phyloP scores from a whole-genome alignment of 2,888 invertebrate species.

The Lasioglossum morio region DNA sequence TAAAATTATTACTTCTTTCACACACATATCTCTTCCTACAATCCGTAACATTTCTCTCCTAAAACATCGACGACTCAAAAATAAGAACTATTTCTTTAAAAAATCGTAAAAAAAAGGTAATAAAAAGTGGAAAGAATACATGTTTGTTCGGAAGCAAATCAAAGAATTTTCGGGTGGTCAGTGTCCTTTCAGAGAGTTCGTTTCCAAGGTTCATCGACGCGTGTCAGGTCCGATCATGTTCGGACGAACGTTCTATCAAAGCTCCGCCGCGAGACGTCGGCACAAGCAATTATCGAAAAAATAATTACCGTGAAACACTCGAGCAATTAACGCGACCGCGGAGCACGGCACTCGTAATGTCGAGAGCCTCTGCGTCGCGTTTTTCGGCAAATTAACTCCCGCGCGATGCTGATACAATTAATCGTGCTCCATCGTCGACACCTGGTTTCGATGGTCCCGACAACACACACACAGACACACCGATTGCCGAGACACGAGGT shows the following conservation, averaged over 20 bases:
- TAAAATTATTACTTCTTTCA: too few relatives aligned
- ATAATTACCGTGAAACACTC: conserved; percentile 9
- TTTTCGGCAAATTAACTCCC: conserved; percentile 11
- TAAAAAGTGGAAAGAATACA: neutral
- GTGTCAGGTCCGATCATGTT: neutral
- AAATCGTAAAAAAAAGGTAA: neutral
- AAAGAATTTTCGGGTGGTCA: neutral
- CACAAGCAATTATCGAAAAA: conserved; percentile 4
- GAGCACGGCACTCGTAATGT: conserved; percentile 8
- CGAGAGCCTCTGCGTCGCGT: conserved; percentile 2
- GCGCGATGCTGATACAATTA: conserved; percentile 14
- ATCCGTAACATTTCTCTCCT: too few relatives aligned
- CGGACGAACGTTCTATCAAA: neutral
- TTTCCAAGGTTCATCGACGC: neutral
- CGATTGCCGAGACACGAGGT: neutral
- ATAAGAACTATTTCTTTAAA: too few relatives aligned
- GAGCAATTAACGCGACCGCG: conserved; percentile 11
- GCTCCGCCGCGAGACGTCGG: neutral
- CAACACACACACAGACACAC: neutral
- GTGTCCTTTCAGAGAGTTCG: neutral
- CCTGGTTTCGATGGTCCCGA: conserved; percentile 1
- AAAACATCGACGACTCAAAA: too few relatives aligned
- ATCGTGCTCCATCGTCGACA: conserved; percentile 9
- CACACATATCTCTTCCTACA: too few relatives aligned
- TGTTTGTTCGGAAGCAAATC: neutral